Percentiles rank a stretch among this genome's conserved stretches.
Evolutionary conservation across 1,140 invertebrate genomes (phyloP).

Genomic region (Idris sp.): DNA sequence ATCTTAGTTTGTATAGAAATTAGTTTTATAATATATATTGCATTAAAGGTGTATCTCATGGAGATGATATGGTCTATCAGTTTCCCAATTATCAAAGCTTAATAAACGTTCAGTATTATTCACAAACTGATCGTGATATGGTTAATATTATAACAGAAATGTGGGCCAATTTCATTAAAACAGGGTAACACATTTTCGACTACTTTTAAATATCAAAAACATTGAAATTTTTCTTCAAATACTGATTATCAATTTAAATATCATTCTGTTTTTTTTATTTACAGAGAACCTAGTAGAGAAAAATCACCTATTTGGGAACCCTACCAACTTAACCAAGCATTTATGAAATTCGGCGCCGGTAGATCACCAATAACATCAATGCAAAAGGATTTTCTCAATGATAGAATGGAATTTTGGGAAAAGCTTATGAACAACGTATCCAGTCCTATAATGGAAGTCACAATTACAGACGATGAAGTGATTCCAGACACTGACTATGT

Average conservation of each 20-base stretch:
- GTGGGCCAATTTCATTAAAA: conserved; percentile 75
- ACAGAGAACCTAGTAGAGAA: conserved; percentile 64
- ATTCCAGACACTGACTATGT: conserved; percentile 13
- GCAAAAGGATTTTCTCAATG: conserved; percentile 58
- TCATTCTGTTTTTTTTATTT: too few species aligned
- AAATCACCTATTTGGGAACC: conserved; percentile 64
- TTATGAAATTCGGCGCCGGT: conserved; percentile 66
- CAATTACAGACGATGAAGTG: conserved; percentile 16
- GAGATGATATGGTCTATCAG: conserved; percentile 77
- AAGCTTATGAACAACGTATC: conserved; percentile 52
- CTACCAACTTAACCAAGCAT: conserved; percentile 62
- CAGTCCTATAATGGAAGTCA: conserved; percentile 27
- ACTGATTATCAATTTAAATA: too few species aligned
- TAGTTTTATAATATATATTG: conserved; percentile 18
- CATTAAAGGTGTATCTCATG: conserved; percentile 74
- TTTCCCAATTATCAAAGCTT: conserved; percentile 70
- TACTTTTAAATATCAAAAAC: too few species aligned
- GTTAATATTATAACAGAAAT: conserved; percentile 75
- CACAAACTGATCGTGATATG: conserved; percentile 68
- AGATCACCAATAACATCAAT: conserved; percentile 57
- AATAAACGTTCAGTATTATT: conserved; percentile 45
- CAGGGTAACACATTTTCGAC: conserved; percentile 71
- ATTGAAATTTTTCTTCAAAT: too few species aligned
- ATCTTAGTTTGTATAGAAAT: neutral
- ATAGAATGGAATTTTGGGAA: conserved; percentile 70